Percentiles rank a stretch among this genome's conserved stretches.
phyloP scores from a whole-genome alignment of 2,113 vertebrate species.

The Poeciliopsis turrubarensis region DNA sequence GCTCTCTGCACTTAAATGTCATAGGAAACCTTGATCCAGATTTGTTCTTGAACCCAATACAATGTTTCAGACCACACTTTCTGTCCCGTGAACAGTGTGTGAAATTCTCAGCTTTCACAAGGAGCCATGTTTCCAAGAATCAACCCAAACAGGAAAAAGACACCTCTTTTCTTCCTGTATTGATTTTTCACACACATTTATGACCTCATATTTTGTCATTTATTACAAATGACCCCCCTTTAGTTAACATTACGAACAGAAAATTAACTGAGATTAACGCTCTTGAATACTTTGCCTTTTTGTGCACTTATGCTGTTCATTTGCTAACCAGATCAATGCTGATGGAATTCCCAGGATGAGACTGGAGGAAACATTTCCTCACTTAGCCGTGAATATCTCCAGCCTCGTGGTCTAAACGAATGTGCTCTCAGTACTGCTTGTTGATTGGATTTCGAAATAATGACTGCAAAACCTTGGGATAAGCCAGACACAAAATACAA shows the following conservation, averaged over 20 bases:
- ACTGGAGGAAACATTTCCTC: constrained; percentile 18
- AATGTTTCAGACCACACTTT: constrained; percentile 46
- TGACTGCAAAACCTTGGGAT: neutral
- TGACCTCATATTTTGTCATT: neutral
- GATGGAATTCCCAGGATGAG: constrained; percentile 63
- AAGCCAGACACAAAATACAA: constrained; percentile 5
- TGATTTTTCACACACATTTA: constrained; percentile 36
- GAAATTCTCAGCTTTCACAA: constrained; percentile 62
- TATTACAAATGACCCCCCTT: constrained; percentile 32
- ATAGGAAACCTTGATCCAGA: constrained; percentile 39
- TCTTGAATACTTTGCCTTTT: constrained; percentile 44
- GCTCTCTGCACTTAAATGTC: constrained; percentile 35
- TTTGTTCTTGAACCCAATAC: constrained; percentile 4
- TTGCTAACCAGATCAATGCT: constrained; percentile 61
- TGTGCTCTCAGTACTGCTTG: constrained; percentile 1
- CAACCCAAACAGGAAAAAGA: constrained; percentile 66
- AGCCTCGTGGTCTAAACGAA: constrained; percentile 3
- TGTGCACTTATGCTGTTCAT: constrained; percentile 40
- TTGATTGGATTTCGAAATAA: constrained; percentile 1
- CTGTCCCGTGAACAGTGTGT: constrained; percentile 29
- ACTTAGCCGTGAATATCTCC: constrained; percentile 14
- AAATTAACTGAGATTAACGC: constrained; percentile 45
- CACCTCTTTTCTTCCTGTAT: constrained; percentile 53
- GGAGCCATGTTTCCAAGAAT: constrained; percentile 62
- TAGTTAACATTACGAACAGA: constrained; percentile 35